Percentiles rank a stretch among this genome's conserved stretches.
phyloP scores from a whole-genome alignment of 2,797 vertebrate genomes.

The Pseudochaenichthys georgianus region DNA sequence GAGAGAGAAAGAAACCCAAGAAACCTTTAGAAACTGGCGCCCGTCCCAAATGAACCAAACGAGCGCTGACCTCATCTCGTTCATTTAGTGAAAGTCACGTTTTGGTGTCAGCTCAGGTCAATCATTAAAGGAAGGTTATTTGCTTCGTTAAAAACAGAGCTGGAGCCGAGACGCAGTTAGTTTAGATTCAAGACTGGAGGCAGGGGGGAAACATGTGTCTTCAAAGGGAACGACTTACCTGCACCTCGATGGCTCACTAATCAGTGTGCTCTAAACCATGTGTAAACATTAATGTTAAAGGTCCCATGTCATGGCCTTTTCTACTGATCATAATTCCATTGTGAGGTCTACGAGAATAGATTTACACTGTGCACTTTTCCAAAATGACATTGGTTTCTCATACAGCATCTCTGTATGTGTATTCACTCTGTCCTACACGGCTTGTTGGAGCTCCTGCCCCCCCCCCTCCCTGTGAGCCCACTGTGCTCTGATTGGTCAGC shows the following conservation, averaged over 20 bases:
- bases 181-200: not conserved
- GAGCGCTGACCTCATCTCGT: not conserved
- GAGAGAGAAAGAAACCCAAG: slow-evolving; percentile 3
- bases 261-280: not conserved
- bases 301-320: too few relatives aligned
- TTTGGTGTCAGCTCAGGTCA: not conserved
- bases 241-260: not conserved
- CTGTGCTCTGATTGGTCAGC: too few relatives aligned
- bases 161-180: not conserved
- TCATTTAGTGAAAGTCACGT: not conserved
- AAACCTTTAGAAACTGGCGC: not conserved
- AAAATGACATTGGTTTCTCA: too few relatives aligned
- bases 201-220: not conserved
- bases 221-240: not conserved
- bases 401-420: too few relatives aligned
- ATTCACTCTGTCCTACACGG: too few relatives aligned
- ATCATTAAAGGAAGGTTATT: not conserved
- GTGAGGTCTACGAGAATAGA: too few relatives aligned
- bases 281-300: not conserved
- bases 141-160: not conserved
- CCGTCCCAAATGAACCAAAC: not conserved
- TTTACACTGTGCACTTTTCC: too few relatives aligned
- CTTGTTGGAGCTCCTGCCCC: too few relatives aligned
- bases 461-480: too few relatives aligned
- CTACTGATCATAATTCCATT: too few relatives aligned